These are phyloP conservation scores for Lutraria rhynchaena DNA, from an alignment of 1,140 invertebrate species.

Conservation along the genomic window DNA sequence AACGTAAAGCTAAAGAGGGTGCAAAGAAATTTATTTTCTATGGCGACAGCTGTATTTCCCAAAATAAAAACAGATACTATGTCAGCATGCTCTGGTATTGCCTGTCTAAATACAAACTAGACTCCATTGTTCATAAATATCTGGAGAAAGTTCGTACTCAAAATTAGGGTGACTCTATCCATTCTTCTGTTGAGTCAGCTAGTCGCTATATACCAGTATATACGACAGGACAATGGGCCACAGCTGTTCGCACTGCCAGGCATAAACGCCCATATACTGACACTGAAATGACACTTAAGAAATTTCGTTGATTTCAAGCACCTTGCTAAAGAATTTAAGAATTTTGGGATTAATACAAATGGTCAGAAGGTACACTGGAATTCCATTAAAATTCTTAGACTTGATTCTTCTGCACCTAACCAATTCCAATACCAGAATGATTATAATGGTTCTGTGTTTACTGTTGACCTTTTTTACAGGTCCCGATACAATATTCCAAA, in stretches of 20 bases:
- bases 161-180: slow-evolving; percentile 16
- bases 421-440: neutral
- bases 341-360: neutral
- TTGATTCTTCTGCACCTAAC: neutral
- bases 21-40: slow-evolving; percentile 2
- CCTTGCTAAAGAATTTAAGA: neutral
- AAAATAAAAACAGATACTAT: slow-evolving; percentile 18
- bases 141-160: neutral
- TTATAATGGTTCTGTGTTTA: neutral
- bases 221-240: slow-evolving; percentile 9
- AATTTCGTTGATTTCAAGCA: slow-evolving; percentile 18
- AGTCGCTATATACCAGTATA: neutral
- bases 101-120: neutral
- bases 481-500: neutral
- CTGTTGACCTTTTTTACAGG: neutral
- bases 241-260: neutral
- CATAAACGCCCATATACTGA: neutral
- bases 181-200: slow-evolving; percentile 21
- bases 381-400: neutral
- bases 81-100: neutral
- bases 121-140: neutral
- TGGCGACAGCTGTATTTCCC: neutral
- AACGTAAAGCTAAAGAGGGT: neutral
- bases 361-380: neutral
- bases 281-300: neutral